A percentile compares a stretch with the other conserved stretches of the same genome.
phyloP scores from a whole-genome alignment of 2,888 invertebrate species.

The Noctua janthina region DNA sequence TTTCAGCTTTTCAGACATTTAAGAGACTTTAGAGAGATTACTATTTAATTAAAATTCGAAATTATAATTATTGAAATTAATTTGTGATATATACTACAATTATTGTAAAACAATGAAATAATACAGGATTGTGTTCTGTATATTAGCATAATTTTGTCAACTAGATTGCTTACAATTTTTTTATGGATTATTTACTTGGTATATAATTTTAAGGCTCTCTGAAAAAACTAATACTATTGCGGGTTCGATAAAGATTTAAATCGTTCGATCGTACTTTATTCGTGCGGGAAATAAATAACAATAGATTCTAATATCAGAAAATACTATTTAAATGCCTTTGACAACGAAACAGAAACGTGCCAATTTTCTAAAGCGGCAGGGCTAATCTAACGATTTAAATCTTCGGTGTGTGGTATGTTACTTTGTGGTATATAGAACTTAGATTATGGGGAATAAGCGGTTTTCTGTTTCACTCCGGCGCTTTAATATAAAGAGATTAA shows the following conservation, averaged over 20 bases:
- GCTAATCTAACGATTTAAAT: neutral
- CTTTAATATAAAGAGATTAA: neutral
- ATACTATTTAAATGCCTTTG: neutral
- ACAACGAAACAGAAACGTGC: neutral
- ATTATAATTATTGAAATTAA: constrained; percentile 29
- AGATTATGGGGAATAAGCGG: neutral
- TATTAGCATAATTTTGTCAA: constrained; percentile 22
- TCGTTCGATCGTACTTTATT: neutral
- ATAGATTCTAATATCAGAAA: neutral
- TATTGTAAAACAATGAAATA: constrained; percentile 48
- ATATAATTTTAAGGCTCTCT: neutral
- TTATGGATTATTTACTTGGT: neutral
- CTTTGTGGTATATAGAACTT: neutral
- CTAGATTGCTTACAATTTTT: constrained; percentile 7
- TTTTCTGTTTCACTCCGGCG: neutral
- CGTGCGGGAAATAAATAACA: neutral
- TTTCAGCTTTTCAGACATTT: neutral
- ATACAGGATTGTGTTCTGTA: constrained; percentile 21
- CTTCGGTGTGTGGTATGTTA: neutral
- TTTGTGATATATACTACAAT: constrained; percentile 32
- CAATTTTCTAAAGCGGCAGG: neutral
- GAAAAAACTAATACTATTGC: neutral
- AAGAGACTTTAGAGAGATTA: constrained; percentile 25
- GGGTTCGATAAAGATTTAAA: neutral
- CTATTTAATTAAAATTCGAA: neutral